phyloP scores from a whole-genome alignment of 2,113 vertebrate genomes.

The Hemiprocne comata region DNA sequence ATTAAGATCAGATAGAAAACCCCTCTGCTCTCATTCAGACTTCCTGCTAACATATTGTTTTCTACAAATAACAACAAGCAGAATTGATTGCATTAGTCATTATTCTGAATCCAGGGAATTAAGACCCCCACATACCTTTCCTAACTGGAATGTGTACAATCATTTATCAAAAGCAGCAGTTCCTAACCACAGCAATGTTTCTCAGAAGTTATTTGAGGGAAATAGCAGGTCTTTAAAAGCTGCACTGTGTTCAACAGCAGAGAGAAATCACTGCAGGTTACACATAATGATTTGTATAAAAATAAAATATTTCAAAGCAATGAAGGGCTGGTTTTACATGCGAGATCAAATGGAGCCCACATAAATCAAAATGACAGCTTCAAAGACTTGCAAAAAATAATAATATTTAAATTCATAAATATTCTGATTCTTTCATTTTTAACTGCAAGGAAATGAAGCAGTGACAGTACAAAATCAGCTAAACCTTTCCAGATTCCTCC shows the following conservation, averaged over 20 bases:
- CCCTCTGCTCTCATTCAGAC: accelerated
- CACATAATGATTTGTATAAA: not conserved
- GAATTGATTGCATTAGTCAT: not conserved
- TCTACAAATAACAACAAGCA: not conserved
- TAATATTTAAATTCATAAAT: conserved; percentile 19
- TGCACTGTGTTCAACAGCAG: not conserved
- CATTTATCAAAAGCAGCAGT: not conserved
- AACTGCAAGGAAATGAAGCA: not conserved
- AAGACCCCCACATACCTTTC: not conserved
- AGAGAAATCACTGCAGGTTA: not conserved
- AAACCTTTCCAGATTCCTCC: not conserved
- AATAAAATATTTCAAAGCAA: not conserved
- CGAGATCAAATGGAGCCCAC: conserved; percentile 21
- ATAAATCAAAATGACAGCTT: conserved; percentile 33
- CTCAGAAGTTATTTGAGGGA: not conserved
- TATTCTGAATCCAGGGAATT: not conserved
- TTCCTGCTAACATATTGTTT: not conserved
- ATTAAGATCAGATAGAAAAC: not conserved
- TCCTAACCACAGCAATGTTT: not conserved
- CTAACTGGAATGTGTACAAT: not conserved
- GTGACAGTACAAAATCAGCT: not conserved
- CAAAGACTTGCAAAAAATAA: conserved; percentile 23
- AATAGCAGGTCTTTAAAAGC: not conserved
- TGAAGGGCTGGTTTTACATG: conserved; percentile 6
- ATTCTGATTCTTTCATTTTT: not conserved